These are phyloP conservation scores for Nyctalus aviator DNA, from an alignment of 2,797 vertebrate genomes.

Conservation along the genomic window DNA sequence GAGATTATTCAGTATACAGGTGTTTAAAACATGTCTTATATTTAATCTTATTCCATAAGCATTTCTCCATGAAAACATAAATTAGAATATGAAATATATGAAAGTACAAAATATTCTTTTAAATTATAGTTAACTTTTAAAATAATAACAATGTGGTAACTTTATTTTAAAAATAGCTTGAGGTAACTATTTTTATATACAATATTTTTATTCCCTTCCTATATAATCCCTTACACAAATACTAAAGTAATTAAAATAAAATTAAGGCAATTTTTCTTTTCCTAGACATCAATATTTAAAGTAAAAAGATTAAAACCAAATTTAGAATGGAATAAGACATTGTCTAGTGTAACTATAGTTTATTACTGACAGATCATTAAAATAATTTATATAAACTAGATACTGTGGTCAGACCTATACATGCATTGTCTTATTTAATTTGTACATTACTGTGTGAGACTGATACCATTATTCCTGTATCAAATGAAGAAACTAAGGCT, in stretches of 20 bases:
- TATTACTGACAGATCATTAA: not conserved
- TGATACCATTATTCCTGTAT: not conserved
- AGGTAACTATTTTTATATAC: not conserved
- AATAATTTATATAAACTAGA: not conserved
- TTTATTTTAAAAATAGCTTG: not conserved
- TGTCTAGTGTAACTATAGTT: not conserved
- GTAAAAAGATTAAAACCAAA: not conserved
- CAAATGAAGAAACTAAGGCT: not conserved
- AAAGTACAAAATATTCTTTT: constrained; percentile 12
- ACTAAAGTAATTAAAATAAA: not conserved
- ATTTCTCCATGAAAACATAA: constrained; percentile 6
- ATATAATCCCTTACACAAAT: not conserved
- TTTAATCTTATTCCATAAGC: not conserved
- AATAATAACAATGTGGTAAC: not conserved
- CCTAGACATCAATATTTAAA: not conserved
- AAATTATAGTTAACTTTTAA: constrained; percentile 19
- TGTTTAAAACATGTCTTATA: not conserved
- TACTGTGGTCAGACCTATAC: not conserved
- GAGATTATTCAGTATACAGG: not conserved
- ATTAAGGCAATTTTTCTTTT: not conserved
- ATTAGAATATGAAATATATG: not conserved
- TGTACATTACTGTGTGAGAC: not conserved
- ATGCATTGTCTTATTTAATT: not conserved
- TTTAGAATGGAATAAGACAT: not conserved
- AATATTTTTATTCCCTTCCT: not conserved